Percentiles rank a stretch among this genome's conserved stretches.
phyloP scores from a whole-genome alignment of 2,888 invertebrate species.

The Halictus ligatus region DNA sequence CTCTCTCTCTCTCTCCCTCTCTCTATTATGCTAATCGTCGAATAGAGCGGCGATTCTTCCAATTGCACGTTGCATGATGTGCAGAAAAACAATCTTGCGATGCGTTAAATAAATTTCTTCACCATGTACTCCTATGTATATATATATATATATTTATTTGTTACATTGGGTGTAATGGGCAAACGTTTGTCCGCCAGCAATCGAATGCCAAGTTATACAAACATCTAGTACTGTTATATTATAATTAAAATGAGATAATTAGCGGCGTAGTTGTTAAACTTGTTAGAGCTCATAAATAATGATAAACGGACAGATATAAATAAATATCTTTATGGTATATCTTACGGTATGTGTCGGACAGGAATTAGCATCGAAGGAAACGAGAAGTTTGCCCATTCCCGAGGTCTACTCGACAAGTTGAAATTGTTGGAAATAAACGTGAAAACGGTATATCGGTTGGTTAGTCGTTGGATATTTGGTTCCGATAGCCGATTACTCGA shows the following conservation, averaged over 20 bases:
- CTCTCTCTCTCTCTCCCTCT: constrained; percentile 1
- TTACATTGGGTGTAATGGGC: constrained; percentile 39
- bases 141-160: constrained; percentile 34
- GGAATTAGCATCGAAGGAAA: constrained; percentile 14
- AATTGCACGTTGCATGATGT: constrained; percentile 41
- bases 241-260: constrained; percentile 19
- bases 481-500: constrained; percentile 8
- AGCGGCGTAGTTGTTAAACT: constrained; percentile 7
- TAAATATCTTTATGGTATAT: constrained; percentile 42
- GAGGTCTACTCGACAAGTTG: constrained; percentile 15
- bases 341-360: constrained; percentile 20
- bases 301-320: constrained; percentile 31
- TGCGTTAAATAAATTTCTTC: constrained; percentile 47
- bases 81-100: constrained; percentile 22
- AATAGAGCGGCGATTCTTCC: constrained; percentile 20
- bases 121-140: background rate
- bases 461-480: constrained; percentile 35
- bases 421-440: constrained; percentile 27
- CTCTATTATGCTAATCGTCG: constrained; percentile 43
- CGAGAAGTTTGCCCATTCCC: constrained; percentile 45
- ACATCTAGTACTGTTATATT: constrained; percentile 19
- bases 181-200: constrained; percentile 24
- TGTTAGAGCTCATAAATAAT: constrained; percentile 37
- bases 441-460: constrained; percentile 18
- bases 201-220: background rate